These are phyloP conservation scores for Syrrhaptes paradoxus DNA, from an alignment of 2,113 vertebrate species.

Conservation along the genomic window DNA sequence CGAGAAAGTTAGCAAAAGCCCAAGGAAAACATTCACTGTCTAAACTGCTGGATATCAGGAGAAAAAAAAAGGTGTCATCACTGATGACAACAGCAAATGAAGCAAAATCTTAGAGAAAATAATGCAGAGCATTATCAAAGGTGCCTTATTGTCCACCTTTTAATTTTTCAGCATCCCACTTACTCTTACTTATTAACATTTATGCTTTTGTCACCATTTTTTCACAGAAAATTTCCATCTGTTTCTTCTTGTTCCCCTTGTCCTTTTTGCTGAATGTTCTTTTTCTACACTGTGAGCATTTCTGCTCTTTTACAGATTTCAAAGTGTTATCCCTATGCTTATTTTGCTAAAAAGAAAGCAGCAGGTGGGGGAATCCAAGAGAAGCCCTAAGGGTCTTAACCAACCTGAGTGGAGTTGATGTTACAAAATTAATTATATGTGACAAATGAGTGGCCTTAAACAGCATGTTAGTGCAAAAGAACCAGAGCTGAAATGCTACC, in stretches of 20 bases:
- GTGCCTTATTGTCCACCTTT: neutral
- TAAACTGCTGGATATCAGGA: neutral
- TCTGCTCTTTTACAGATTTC: neutral
- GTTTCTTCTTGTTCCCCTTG: neutral
- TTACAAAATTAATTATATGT: neutral
- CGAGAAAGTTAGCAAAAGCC: neutral
- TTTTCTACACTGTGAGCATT: neutral
- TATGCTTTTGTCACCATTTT: neutral
- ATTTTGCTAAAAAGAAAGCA: neutral
- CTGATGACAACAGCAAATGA: neutral
- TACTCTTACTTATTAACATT: neutral
- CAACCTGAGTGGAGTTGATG: neutral
- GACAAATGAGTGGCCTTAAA: neutral
- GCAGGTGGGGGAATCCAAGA: fast-evolving
- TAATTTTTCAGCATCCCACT: neutral
- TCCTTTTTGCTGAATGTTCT: neutral
- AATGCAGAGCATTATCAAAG: neutral
- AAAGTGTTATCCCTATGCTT: neutral
- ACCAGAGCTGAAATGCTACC: neutral
- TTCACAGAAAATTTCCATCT: neutral
- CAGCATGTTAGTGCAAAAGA: neutral
- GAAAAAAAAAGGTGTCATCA: neutral
- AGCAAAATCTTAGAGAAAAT: neutral
- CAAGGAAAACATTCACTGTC: neutral
- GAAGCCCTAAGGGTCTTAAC: neutral